Conservation (phyloP, 2,113 vertebrate genomes). For the Etheostoma spectabile region DNA sequence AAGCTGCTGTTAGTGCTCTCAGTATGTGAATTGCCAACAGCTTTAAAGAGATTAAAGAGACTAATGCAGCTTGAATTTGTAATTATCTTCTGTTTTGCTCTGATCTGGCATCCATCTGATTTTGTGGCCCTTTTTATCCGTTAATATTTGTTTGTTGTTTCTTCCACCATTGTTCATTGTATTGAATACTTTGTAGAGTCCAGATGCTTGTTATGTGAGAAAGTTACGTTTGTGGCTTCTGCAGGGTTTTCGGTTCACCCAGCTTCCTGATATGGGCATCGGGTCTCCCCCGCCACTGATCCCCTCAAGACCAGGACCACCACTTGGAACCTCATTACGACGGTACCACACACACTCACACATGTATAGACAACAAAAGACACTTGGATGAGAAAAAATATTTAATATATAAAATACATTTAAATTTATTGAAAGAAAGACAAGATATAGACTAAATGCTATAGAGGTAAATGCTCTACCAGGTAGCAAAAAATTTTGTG, state of each 20-base stretch:
- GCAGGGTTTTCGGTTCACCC: constrained; percentile 97
- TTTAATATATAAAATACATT: background rate
- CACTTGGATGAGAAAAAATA: background rate
- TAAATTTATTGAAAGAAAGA: background rate
- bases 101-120: too few relatives aligned
- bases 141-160: background rate
- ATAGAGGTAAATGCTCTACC: background rate
- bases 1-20: constrained; percentile 2
- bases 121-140: background rate
- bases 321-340: constrained; percentile 90
- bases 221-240: constrained; percentile 19
- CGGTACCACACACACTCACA: constrained; percentile 78
- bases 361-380: background rate
- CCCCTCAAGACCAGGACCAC: constrained; percentile 92
- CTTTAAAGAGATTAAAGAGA: too few relatives aligned
- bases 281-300: constrained; percentile 95
- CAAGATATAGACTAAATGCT: background rate
- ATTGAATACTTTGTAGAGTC: background rate
- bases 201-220: background rate
- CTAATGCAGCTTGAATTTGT: background rate
- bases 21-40: background rate
- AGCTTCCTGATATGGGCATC: constrained; percentile 98
- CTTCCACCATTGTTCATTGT: background rate
- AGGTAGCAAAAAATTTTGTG: too few relatives aligned
- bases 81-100: background rate